phyloP scores from a whole-genome alignment of 2,888 invertebrate species.

The Schrankia costaestrigalis region DNA sequence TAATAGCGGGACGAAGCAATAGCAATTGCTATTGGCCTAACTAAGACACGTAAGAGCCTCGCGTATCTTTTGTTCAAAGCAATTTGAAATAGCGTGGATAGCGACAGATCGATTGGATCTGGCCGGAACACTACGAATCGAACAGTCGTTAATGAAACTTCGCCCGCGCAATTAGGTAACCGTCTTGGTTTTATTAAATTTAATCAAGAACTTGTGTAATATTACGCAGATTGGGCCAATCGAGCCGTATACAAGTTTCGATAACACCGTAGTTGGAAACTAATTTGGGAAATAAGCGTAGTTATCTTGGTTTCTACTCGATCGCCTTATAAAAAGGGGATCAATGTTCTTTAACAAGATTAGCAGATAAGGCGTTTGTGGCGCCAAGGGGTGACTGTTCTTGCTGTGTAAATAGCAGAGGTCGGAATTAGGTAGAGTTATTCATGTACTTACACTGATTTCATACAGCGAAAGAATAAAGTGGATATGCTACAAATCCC shows the following conservation, averaged over 20 bases:
- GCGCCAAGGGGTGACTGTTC: constrained; percentile 27
- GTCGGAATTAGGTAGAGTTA: too few species aligned
- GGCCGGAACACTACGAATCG: constrained; percentile 64
- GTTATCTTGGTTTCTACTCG: constrained; percentile 66
- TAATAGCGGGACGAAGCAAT: neutral
- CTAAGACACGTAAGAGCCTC: constrained; percentile 23
- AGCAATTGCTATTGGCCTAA: constrained; percentile 2
- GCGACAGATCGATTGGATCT: constrained; percentile 56
- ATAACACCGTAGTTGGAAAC: constrained; percentile 76
- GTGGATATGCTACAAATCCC: too few species aligned
- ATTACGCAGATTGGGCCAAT: constrained; percentile 79
- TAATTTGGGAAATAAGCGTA: constrained; percentile 75
- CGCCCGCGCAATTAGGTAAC: constrained; percentile 73
- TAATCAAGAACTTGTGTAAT: constrained; percentile 80
- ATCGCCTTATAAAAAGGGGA: constrained; percentile 71
- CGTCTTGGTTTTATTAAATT: constrained; percentile 80
- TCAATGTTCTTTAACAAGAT: constrained; percentile 60
- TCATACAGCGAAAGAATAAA: too few species aligned
- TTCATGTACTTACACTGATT: too few species aligned
- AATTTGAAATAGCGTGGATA: constrained; percentile 27
- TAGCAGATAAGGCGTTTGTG: constrained; percentile 41
- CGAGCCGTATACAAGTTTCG: constrained; percentile 76
- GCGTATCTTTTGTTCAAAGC: constrained; percentile 26
- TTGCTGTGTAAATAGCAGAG: constrained; percentile 27
- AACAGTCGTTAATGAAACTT: constrained; percentile 78